These are phyloP conservation scores for Hyperoplus immaculatus DNA, from an alignment of 2,797 vertebrate species.

Conservation along the genomic window DNA sequence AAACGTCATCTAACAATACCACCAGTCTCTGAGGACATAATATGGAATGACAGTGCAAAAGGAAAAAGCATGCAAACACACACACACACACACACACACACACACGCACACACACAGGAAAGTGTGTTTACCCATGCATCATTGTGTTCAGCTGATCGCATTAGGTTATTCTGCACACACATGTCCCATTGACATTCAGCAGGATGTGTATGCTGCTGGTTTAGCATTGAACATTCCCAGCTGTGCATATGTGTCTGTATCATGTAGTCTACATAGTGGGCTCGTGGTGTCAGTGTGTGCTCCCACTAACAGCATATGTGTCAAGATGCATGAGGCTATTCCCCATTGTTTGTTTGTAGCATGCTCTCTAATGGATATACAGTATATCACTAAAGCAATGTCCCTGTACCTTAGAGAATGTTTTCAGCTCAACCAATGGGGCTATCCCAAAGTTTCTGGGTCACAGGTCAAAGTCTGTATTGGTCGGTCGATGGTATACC, in stretches of 20 bases:
- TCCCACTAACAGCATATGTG: conserved; percentile 16
- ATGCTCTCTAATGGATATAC: conserved; percentile 42
- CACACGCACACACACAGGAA: neutral
- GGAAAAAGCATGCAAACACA: neutral
- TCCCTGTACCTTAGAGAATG: conserved; percentile 17
- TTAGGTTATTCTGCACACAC: conserved; percentile 54
- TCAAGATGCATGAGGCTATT: conserved; percentile 15
- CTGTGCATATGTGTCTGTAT: conserved; percentile 15
- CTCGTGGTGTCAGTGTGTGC: neutral
- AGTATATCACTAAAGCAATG: conserved; percentile 13
- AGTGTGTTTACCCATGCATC: conserved; percentile 46
- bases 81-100: neutral
- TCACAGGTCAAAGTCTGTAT: conserved; percentile 42
- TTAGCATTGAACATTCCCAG: conserved; percentile 42
- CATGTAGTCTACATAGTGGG: neutral
- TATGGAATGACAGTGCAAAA: conserved; percentile 16
- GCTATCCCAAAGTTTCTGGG: conserved; percentile 32
- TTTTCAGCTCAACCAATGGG: conserved; percentile 17
- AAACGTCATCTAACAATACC: conserved; percentile 8
- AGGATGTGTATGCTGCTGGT: conserved; percentile 15
- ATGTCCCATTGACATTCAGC: conserved; percentile 51
- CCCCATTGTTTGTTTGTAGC: conserved; percentile 18
- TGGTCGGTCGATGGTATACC: conserved; percentile 31
- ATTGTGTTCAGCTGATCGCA: conserved; percentile 37
- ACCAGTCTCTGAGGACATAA: conserved; percentile 11